Evolutionary conservation across 2,113 vertebrate species (phyloP).

Genomic region (Poicephalus meyeri): DNA sequence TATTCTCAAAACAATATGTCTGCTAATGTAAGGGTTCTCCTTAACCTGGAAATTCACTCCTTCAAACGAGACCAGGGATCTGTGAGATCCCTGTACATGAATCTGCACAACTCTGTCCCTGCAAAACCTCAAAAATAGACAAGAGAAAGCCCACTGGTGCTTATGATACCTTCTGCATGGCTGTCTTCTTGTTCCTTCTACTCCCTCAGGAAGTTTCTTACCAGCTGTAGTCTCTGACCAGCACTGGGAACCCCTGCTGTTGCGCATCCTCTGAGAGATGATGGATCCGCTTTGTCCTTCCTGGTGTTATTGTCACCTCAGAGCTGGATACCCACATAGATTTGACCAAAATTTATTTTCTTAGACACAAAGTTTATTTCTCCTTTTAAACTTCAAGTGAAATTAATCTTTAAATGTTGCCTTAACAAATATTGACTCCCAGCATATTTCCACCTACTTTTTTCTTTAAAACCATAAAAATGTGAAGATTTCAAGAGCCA

Average conservation of each 20-base stretch:
- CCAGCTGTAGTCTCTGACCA: neutral
- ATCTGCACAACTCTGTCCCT: neutral
- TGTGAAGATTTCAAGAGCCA: neutral
- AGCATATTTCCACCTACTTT: fast-evolving
- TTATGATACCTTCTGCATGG: neutral
- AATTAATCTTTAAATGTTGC: neutral
- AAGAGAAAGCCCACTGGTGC: neutral
- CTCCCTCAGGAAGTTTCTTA: neutral
- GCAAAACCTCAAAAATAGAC: neutral
- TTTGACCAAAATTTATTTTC: neutral
- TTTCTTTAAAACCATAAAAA: neutral
- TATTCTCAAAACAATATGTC: neutral
- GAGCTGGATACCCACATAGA: neutral
- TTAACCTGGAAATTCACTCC: neutral
- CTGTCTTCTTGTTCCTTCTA: neutral
- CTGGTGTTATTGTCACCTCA: neutral
- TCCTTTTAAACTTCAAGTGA: neutral
- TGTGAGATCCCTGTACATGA: neutral
- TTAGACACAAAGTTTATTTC: neutral
- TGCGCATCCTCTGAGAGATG: neutral
- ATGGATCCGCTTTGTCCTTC: neutral
- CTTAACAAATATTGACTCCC: neutral
- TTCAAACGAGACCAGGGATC: neutral
- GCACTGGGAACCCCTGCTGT: neutral
- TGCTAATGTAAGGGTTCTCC: neutral